Conservation (phyloP, 2,113 vertebrate genomes). For the Marmota flaviventris region DNA sequence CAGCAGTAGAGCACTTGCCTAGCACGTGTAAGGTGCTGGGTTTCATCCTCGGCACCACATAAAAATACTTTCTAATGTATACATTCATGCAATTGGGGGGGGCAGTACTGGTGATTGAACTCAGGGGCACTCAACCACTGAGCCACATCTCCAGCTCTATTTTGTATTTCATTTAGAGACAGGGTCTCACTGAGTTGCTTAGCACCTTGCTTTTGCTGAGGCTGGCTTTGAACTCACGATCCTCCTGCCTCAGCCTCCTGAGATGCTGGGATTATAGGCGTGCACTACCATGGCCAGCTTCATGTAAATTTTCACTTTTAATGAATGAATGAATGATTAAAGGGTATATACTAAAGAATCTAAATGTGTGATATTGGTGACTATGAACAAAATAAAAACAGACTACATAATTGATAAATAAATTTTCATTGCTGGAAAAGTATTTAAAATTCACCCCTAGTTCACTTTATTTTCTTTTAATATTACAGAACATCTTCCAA, state of each 20-base stretch:
- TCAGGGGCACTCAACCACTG: too few species aligned
- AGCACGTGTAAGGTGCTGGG: too few species aligned
- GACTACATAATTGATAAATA: not conserved
- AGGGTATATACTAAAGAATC: not conserved
- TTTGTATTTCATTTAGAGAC: too few species aligned
- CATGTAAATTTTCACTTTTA: slow-evolving; percentile 1
- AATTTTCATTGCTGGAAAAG: not conserved
- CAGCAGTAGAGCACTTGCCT: too few species aligned
- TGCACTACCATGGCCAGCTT: too few species aligned
- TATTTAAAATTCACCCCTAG: slow-evolving; percentile 42
- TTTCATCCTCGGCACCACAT: too few species aligned
- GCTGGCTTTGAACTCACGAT: too few species aligned
- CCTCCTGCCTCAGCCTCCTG: too few species aligned
- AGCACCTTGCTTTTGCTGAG: too few species aligned
- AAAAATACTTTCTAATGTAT: not conserved
- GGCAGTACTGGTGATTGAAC: not conserved
- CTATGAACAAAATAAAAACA: not conserved
- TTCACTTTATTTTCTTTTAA: slow-evolving; percentile 41
- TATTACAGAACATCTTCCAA: slow-evolving; percentile 1
- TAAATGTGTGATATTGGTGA: not conserved
- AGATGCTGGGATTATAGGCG: too few species aligned
- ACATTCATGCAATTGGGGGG: not conserved
- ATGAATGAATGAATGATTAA: not conserved
- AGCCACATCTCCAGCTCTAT: too few species aligned
- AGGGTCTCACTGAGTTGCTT: too few species aligned